Evolutionary conservation across 2,113 vertebrate species (phyloP).

Genomic region (Nothoprocta perdicaria): DNA sequence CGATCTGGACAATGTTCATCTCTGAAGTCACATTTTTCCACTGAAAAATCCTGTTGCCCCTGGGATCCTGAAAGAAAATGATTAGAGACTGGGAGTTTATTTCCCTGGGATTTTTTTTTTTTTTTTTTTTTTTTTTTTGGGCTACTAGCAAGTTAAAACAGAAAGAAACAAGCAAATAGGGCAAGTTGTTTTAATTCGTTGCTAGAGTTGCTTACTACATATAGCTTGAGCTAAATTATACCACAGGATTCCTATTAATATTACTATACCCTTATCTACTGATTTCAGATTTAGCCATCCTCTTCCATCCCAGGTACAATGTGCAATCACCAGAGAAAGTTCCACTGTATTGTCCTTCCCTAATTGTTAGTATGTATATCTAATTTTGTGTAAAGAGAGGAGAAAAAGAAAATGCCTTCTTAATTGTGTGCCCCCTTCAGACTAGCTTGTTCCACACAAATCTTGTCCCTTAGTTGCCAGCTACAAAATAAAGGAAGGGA

Average conservation of each 20-base stretch:
- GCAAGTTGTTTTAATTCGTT: neutral
- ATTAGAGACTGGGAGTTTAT: neutral
- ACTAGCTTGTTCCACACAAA: neutral
- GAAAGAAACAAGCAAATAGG: neutral
- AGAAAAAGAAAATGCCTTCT: neutral
- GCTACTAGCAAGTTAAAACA: neutral
- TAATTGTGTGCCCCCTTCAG: neutral
- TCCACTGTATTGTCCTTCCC: neutral
- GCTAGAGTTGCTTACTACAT: neutral
- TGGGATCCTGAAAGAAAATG: slow-evolving; percentile 63
- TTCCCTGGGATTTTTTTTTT: neutral
- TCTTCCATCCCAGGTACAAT: neutral
- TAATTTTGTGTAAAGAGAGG: neutral
- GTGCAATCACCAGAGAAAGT: neutral
- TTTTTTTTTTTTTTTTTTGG: neutral
- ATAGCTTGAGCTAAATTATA: neutral
- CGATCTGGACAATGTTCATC: slow-evolving; percentile 40
- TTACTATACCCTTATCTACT: neutral
- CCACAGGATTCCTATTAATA: neutral
- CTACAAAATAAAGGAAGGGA: neutral
- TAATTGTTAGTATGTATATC: neutral
- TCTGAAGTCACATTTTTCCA: slow-evolving; percentile 53
- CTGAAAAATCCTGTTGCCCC: slow-evolving; percentile 63
- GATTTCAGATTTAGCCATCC: neutral
- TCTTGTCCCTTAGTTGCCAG: neutral